phyloP scores from a whole-genome alignment of 2,888 invertebrate species.

The Eutolmus rufibarbis region DNA sequence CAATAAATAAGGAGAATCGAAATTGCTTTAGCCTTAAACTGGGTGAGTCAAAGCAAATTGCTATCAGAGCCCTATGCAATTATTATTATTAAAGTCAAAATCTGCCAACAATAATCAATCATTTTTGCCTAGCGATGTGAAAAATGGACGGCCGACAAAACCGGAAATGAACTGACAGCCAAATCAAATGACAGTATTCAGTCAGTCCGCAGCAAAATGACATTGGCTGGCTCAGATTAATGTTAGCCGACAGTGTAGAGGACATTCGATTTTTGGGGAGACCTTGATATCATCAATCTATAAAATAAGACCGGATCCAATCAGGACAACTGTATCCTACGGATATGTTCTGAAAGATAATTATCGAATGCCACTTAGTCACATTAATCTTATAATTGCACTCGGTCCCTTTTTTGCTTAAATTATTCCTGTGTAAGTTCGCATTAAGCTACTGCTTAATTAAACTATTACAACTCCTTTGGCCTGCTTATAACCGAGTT shows the following conservation, averaged over 20 bases:
- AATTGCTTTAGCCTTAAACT: neutral
- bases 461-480: constrained; percentile 20
- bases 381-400: constrained; percentile 18
- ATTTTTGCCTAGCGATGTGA: constrained; percentile 13
- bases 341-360: constrained; percentile 21
- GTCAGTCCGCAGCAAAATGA: constrained; percentile 24
- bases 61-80: neutral
- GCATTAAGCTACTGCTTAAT: neutral
- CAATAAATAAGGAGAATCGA: neutral
- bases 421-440: neutral
- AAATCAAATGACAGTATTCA: constrained; percentile 37
- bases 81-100: neutral
- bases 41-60: neutral
- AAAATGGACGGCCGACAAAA: constrained; percentile 21
- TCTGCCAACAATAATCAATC: constrained; percentile 13
- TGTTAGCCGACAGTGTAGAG: constrained; percentile 28
- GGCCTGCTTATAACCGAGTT: neutral
- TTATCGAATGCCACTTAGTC: neutral
- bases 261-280: constrained; percentile 20
- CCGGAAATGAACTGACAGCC: constrained; percentile 31
- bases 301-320: constrained; percentile 22
- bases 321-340: constrained; percentile 1
- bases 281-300: constrained; percentile 32
- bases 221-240: constrained; percentile 24
- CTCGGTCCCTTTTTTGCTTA: neutral